These are phyloP conservation scores for Martes martes DNA, from an alignment of 2,113 vertebrate species.

Conservation along the genomic window DNA sequence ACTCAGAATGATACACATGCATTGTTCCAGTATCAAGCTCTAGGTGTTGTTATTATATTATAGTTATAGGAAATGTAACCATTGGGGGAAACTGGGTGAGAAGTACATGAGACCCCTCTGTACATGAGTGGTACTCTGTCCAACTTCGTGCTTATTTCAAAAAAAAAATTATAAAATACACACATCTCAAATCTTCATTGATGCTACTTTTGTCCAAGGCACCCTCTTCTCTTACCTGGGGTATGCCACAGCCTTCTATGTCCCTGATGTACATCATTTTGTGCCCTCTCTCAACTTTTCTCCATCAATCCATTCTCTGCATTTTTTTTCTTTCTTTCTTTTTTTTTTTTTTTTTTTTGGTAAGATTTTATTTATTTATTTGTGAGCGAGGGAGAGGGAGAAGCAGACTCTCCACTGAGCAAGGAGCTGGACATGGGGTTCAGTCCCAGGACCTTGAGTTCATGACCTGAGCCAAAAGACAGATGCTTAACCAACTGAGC, in stretches of 20 bases:
- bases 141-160: neutral
- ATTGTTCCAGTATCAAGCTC: too few species aligned
- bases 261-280: neutral
- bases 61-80: neutral
- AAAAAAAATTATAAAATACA: neutral
- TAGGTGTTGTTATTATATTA: neutral
- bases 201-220: neutral
- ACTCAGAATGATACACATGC: neutral
- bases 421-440: neutral
- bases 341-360: too few species aligned
- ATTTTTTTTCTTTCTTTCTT: neutral
- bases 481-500: neutral
- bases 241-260: fast-evolving
- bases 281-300: neutral
- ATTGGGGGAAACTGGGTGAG: neutral
- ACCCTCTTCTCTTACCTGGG: neutral
- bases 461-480: neutral
- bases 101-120: neutral
- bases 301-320: neutral
- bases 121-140: neutral
- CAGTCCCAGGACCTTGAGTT: neutral
- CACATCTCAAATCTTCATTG: neutral
- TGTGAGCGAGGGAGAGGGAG: neutral
- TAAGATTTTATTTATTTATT: neutral
- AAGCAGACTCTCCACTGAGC: neutral